Conservation (phyloP, 2,113 vertebrate species). For the Datnioides undecimradiatus region DNA sequence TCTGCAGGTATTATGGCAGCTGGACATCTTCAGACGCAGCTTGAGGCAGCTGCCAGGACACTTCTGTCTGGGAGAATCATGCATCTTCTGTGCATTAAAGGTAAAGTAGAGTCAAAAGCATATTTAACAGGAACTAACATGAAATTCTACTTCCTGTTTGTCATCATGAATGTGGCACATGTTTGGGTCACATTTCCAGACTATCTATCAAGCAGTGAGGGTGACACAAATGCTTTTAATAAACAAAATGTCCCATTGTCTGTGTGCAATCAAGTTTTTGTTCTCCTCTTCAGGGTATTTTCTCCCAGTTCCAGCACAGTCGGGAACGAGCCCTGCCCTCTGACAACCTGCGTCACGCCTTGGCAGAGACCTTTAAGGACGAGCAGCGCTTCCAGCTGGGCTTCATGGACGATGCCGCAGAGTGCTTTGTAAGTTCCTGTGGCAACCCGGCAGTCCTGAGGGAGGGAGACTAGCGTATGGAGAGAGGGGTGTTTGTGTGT, state of each 20-base stretch:
- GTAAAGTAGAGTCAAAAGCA: conserved; percentile 74
- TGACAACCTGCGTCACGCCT: conserved; percentile 93
- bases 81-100: conserved; percentile 99
- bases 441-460: conserved; percentile 50
- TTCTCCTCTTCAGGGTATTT: conserved; percentile 87
- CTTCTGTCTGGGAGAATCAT: conserved; percentile 93
- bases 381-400: conserved; percentile 98
- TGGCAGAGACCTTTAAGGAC: conserved; percentile 97
- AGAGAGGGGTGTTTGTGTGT: conserved; percentile 14
- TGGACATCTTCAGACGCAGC: conserved; percentile 97
- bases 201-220: conserved; percentile 10
- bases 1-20: conserved; percentile 94
- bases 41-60: conserved; percentile 94
- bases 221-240: conserved; percentile 16
- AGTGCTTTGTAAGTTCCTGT: conserved; percentile 94
- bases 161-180: neutral
- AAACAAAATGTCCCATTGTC: conserved; percentile 19
- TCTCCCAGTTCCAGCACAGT: conserved; percentile 96
- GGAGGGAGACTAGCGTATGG: neutral
- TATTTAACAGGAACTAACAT: neutral
- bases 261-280: conserved; percentile 15
- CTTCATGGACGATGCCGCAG: conserved; percentile 98
- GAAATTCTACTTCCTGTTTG: neutral
- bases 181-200: conserved; percentile 6
- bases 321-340: conserved; percentile 95